Base-by-base conservation (phyloP, 2,113 vertebrate species). In the Chionodraco myersi region DNA sequence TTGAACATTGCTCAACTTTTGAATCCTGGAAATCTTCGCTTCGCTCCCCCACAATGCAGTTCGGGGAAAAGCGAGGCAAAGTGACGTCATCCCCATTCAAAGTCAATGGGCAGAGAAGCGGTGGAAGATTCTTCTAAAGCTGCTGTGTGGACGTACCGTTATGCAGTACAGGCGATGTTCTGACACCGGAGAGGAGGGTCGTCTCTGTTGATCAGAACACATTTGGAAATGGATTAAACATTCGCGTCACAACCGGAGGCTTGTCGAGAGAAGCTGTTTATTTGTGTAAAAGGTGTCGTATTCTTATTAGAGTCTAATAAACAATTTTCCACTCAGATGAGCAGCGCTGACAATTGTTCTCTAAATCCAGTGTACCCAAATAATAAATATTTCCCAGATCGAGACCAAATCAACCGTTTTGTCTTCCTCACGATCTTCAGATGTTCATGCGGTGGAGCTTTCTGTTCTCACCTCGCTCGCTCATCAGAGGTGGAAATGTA, bases 401-500 rank as follows among this genome's bases (percentile, higher is more conserved):
- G 66, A 86, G 77, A 81, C 73, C 6, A 82, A 75, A 88, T 78
- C 79, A 82, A 82, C 75, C 41, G 70, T 75, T 63, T 77, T 67
- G 72, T 14, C 26, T 59, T 60, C 53, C 48, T 15, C 36, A 69
- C n/a, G 8, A 18, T 49, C 49, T 67, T 66, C 34, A 48, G 58
- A 44, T 77, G n/a, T 62, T 7, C 21, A 3, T 47, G 63, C 45
- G 3, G 41, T 44, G 63, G 45, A 62, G 44, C 51, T 59, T 53
- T 53, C 49, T 82, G 80, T 89, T 91, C 83, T 83, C 88, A 76
- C 85, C 77, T 77, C 64, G 72, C 63, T 77, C 68, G 48, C 74
- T 77, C 53, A 82, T 87, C 75, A 87, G 69, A 87, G 89, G 89
- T 91, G 89, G 90, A 88, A 85, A 90, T 87, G 14, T 77, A 86